These are phyloP conservation scores for Odontocerum albicorne DNA, from an alignment of 2,888 invertebrate species.

Conservation along the genomic window DNA sequence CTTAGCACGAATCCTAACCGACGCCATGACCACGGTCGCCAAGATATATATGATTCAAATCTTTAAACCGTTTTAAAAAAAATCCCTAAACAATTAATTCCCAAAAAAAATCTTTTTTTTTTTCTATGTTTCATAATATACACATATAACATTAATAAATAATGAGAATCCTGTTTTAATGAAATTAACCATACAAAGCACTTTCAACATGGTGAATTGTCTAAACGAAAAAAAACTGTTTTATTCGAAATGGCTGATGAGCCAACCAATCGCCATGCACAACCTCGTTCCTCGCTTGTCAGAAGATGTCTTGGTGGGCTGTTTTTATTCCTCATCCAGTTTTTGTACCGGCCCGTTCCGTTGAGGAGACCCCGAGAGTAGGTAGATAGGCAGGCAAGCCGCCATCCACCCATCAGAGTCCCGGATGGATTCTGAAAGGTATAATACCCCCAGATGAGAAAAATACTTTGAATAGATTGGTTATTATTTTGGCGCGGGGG, in stretches of 20 bases:
- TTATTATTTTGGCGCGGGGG: conserved; percentile 17
- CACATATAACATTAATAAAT: too few species aligned
- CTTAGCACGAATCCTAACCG: too few species aligned
- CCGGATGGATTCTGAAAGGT: conserved; percentile 21
- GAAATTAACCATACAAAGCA: background rate
- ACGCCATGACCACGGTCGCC: too few species aligned
- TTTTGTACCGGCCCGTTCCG: conserved; percentile 7
- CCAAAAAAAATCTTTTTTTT: too few species aligned
- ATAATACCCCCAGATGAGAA: conserved; percentile 24
- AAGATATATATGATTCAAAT: too few species aligned
- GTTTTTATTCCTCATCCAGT: conserved; percentile 22
- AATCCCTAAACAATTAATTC: too few species aligned
- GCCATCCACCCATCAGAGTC: conserved; percentile 1
- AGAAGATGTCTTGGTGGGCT: conserved; percentile 19
- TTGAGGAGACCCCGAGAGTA: background rate
- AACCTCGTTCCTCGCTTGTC: conserved; percentile 8
- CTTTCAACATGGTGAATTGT: background rate
- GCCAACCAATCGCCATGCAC: background rate
- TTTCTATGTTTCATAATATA: too few species aligned
- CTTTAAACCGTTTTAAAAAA: too few species aligned
- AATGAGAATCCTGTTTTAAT: background rate
- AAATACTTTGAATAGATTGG: conserved; percentile 32
- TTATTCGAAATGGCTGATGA: too few species aligned
- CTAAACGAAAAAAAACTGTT: background rate
- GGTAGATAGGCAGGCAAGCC: conserved; percentile 1